Evolutionary conservation across 2,888 invertebrate genomes (phyloP), one percentile per base, ranked within the genome.

Genomic region (Hyalella azteca): DNA sequence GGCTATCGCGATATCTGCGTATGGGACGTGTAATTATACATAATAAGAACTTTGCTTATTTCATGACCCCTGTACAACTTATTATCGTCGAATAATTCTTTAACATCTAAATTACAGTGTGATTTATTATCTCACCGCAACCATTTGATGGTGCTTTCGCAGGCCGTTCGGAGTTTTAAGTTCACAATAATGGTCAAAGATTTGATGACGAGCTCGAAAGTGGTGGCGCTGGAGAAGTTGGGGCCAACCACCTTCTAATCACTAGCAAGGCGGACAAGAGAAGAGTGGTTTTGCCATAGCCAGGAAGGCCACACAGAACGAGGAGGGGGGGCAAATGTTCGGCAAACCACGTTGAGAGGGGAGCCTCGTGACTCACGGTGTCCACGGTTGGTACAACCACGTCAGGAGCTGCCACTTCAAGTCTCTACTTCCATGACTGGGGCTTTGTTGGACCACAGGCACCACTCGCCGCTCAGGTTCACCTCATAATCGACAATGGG

Each of bases 111-210:
- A n/a, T n/a, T n/a, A n/a, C n/a, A n/a, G n/a, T n/a, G n/a, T n/a
- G n/a, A n/a, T n/a, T n/a, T n/a, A n/a, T n/a, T n/a, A n/a, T n/a
- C n/a, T n/a, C n/a, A n/a, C n/a, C n/a, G n/a, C n/a, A n/a, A n/a
- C n/a, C n/a, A n/a, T n/a, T n/a, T n/a, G n/a, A n/a, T n/a, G n/a
- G n/a, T n/a, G n/a, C n/a, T n/a, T n/a, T n/a, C n/a, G n/a, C n/a
- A 98, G 94, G 39, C 99, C 99, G 87, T 98, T 99, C 0, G 99
- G 98, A 2, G 98, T 99, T 89, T 98, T 96, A 73, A 96, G 91
- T 90, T 99, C 99, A 90, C 99, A 99, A 88, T 99, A 99, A 87
- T 99, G 99, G 89, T 99, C 99, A 88, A 99, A 98, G 0, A 99
- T 99, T 90, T 98, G 81, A 99, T 90, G 85, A 99, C 89, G 79